Evolutionary conservation across 2,797 vertebrate species (phyloP), one percentile per base, ranked within the genome.

Genomic region (Chelon auratus): DNA sequence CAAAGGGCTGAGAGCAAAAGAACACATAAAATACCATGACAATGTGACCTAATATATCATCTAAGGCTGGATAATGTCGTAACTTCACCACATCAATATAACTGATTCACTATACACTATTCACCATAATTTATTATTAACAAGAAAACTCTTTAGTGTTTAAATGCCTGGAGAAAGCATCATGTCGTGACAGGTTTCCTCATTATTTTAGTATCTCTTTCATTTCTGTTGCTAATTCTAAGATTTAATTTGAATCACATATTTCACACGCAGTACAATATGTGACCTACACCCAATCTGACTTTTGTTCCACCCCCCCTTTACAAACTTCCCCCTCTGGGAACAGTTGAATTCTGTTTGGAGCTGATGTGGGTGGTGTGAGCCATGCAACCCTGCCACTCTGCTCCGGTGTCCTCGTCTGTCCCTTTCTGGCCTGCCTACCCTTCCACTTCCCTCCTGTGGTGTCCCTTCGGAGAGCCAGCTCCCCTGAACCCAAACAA

Each of bases 401-500:
- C 80, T 67, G 80, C 83, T 88, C 82, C 77, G 69, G 79, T 92
- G 89, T 93, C 84, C 89, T 88, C 75, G 75, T 87, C 81, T 89
- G 89, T 91, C 91, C 90, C 85, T 81, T 86, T 87, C 87, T 87
- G 81, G 85, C 75, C 78, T 57, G 67, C 77, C 68, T 62, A 67
- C 79, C 77, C 77, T 72, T 80, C 83, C 67, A 65, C 75, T 83
- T 86, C 84, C 75, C 76, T 83, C 83, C 84, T 33, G 78, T 37
- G n/a, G 85, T 89, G 85, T 86, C 81, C 84, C 89, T 86, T 91
- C 77, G 71, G 83, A 87, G 85, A 89, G 82, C 90, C 91, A 86
- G 74, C 80, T 93, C 78, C 85, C 88, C 88, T 92, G 88, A 91
- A 90, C 90, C 90, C 88, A 91, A 89, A 93, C 91, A 94, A 89